Base-by-base conservation (phyloP, 2,888 invertebrate species). In the Neoascia interrupta region DNA sequence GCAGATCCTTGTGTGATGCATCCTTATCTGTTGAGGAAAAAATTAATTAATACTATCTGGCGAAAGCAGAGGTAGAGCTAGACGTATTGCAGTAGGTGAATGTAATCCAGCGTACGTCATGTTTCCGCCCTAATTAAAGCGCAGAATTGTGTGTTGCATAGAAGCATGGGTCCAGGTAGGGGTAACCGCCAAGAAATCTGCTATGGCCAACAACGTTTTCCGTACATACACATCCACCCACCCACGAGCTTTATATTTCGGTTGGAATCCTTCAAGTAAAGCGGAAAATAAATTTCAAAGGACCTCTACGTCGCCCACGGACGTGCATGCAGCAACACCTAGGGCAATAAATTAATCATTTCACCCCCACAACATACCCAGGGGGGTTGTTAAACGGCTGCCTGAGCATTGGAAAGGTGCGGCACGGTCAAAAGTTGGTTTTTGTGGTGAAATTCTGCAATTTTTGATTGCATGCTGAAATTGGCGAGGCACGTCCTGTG, bases 301-400 rank as follows among this genome's bases (percentile, higher is more conserved):
- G 51, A 76, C 70, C 70, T 43, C 58, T 54, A 72, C 70, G 47
- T 54, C 64, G 70, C 70, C 76, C 70, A 72, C 76, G 58, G 60
- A 19, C 15, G 58, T 45, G 51, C 70, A 72, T 72, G 76, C 70
- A 70, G 70, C 53, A 76, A 66, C 76, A 66, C 76, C 76, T 72
- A 37, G 21, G 39, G 70, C 64, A 60, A 72, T 76, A 66, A 76
- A 76, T 76, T 72, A 76, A 76, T 72, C 76, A 76, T 58, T 66
- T 70, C 16, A 31, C 39, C 64, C 53, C 58, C 53, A 36, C 60
- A 64, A 31, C 21, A 18, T 28, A 39, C 34, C 60, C 47, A 26
- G 26, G 28, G n/a, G 36, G 54, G 8, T 6, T 18, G 39, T 5
- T 15, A 13, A 16, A 21, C 13, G 37, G 18, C 6, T 15, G 5